Percentiles rank a stretch among this genome's conserved stretches.
These are phyloP conservation scores for Drosophila sordidula DNA, from an alignment of 2,888 invertebrate genomes.

Conservation along the genomic window DNA sequence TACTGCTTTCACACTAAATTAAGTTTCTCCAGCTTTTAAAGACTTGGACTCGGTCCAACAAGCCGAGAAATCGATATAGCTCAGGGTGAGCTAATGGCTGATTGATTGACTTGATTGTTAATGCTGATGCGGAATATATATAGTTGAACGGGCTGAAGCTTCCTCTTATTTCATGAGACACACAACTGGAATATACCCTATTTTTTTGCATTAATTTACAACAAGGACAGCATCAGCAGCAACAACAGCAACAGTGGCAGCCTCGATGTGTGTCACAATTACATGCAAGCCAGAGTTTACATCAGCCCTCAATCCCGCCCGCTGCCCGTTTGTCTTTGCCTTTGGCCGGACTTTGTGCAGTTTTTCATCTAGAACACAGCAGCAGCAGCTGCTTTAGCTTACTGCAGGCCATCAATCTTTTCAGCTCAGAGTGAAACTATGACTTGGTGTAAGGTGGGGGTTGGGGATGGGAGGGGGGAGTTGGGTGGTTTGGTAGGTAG, in stretches of 20 bases:
- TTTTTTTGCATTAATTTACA: neutral
- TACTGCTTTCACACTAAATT: too few species aligned
- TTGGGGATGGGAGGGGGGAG: too few species aligned
- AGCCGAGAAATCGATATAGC: too few species aligned
- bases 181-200: neutral
- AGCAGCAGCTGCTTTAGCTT: slow-evolving; percentile 34
- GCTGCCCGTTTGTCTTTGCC: slow-evolving; percentile 35
- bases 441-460: too few species aligned
- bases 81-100: too few species aligned
- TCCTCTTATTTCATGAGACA: neutral
- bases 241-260: slow-evolving; percentile 9
- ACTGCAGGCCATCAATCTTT: slow-evolving; percentile 52
- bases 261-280: slow-evolving; percentile 62
- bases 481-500: too few species aligned
- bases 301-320: neutral
- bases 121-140: too few species aligned
- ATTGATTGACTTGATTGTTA: too few species aligned
- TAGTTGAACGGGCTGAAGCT: too few species aligned
- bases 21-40: too few species aligned
- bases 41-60: too few species aligned
- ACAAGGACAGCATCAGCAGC: neutral
- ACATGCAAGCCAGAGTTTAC: slow-evolving; percentile 21
- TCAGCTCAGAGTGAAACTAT: slow-evolving; percentile 1
- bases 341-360: slow-evolving; percentile 34
- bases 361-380: slow-evolving; percentile 44